Evolutionary conservation across 2,888 invertebrate genomes (phyloP).

Genomic region (Lutraria lutraria): DNA sequence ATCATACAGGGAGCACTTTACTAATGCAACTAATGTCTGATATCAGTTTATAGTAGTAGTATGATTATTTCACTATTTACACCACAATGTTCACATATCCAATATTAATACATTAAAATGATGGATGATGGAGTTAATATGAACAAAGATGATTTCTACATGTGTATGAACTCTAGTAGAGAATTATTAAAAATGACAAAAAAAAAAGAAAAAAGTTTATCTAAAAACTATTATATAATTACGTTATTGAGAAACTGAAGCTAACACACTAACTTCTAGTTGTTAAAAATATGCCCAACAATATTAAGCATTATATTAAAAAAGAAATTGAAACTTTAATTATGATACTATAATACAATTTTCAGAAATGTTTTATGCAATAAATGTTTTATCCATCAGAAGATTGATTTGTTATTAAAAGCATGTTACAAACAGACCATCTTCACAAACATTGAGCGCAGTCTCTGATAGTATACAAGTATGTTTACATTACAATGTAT

Average conservation of each 20-base stretch:
- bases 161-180: conserved; percentile 34
- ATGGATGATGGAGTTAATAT: conserved; percentile 2
- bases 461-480: too few species aligned
- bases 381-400: too few species aligned
- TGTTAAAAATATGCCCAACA: not conserved
- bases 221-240: conserved; percentile 33
- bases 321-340: not conserved
- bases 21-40: too few species aligned
- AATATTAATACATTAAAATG: conserved; percentile 3
- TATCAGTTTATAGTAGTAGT: too few species aligned
- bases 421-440: too few species aligned
- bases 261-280: conserved; percentile 46
- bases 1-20: too few species aligned
- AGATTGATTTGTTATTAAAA: too few species aligned
- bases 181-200: conserved; percentile 39
- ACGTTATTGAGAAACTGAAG: conserved; percentile 45
- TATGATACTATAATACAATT: too few species aligned
- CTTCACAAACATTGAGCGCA: too few species aligned
- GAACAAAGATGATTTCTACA: conserved; percentile 24
- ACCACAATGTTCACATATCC: not conserved
- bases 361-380: too few species aligned
- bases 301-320: not conserved
- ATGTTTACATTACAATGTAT: too few species aligned
- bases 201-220: conserved; percentile 16
- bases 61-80: not conserved